phyloP scores from a whole-genome alignment of 2,797 vertebrate genomes.

The Anas flavirostris region DNA sequence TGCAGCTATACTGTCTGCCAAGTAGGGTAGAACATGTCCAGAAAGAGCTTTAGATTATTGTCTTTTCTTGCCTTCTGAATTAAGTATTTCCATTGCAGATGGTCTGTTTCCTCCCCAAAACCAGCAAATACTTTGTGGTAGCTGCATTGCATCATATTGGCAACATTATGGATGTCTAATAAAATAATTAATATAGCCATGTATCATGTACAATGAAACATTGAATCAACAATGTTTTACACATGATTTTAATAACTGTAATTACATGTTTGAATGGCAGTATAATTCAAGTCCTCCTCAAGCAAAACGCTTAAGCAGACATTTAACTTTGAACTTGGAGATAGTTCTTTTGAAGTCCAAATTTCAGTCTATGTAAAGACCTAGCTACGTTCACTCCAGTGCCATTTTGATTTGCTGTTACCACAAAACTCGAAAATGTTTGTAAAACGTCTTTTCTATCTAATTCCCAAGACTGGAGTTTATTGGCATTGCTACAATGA shows the following conservation, averaged over 20 bases:
- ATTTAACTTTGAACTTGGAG: constrained; percentile 21
- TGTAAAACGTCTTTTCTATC: neutral
- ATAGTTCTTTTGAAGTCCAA: constrained; percentile 37
- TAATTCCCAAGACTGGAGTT: neutral
- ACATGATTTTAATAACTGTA: constrained; percentile 60
- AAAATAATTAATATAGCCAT: constrained; percentile 48
- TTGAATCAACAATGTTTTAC: constrained; percentile 31
- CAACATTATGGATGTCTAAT: constrained; percentile 16
- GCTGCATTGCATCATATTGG: constrained; percentile 37
- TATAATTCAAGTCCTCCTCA: constrained; percentile 14
- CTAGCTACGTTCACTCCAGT: neutral
- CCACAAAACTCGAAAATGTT: neutral
- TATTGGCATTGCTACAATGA: neutral
- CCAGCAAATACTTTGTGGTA: constrained; percentile 28
- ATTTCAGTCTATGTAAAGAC: neutral
- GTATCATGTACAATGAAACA: constrained; percentile 35
- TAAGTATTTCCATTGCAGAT: constrained; percentile 28
- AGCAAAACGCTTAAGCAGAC: constrained; percentile 30
- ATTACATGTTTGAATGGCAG: constrained; percentile 42
- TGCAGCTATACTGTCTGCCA: neutral
- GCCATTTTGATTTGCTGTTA: neutral
- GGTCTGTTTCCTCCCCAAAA: constrained; percentile 16
- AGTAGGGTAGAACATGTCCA: neutral
- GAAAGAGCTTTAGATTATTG: neutral
- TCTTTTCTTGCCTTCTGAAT: neutral